Base-by-base conservation (phyloP, 2,888 invertebrate genomes). In the Eilema caniola region DNA sequence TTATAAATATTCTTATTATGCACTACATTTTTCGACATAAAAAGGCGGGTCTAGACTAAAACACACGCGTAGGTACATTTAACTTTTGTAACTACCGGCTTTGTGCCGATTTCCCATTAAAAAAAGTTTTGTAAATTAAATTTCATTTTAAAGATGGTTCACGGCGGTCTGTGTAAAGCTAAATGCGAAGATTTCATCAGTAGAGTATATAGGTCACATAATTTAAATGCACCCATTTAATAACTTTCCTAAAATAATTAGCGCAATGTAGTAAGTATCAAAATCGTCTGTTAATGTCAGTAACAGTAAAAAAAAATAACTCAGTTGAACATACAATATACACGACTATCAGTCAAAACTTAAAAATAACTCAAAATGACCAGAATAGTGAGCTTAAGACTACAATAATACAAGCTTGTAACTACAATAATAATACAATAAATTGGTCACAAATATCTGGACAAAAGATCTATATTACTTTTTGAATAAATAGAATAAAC, bases 341-440 rank as follows among this genome's bases (percentile, higher is more conserved):
- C 57, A 66, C 14, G 10, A 10, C 24, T 66, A 37, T 57, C 74
- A 78, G 81, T 78, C 70, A 65, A 73, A 57, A 57, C 28, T 66
- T 66, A 59, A 64, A 61, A 70, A 53, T 11, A 62, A 67, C 70
- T 68, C 65, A 70, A 70, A 69, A 79, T 82, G 78, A 83, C 82
- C 83, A 83, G 85, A 84, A 82, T 72, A 82, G 79, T 84, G 73
- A 78, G 74, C 78, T 73, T 80, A 63, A 67, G 3, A 60, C 60
- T 66, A 66, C 31, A 37, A 37, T 12, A 37, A 37, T 37, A 53
- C 53, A n/a, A 53, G 7, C 20, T 47, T 20, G 16, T 47, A 20
- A 47, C 33, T 25, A 41, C n/a, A 59, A 70, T 33, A 37, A 10
- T 62, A 37, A 62, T 16, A 62, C 10, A 41, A 62, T 24, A 62